Conservation (phyloP, 2,888 invertebrate species). For the Myathropa florea region DNA sequence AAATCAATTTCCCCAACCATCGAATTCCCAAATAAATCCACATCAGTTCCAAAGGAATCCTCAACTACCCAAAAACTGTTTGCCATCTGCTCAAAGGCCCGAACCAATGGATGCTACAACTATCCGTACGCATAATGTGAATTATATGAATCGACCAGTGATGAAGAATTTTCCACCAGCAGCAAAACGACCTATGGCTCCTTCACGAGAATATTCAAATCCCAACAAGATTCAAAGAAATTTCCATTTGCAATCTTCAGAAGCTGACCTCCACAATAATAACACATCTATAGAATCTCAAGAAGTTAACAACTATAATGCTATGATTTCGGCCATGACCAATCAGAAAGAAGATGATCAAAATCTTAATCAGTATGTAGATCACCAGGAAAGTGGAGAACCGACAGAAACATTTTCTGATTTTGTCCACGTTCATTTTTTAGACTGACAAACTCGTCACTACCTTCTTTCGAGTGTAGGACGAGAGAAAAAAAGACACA, state of each 20-base stretch:
- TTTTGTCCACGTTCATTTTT: slow-evolving; percentile 18
- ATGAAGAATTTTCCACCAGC: slow-evolving; percentile 43
- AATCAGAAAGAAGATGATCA: neutral
- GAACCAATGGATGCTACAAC: slow-evolving; percentile 14
- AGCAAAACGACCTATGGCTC: slow-evolving; percentile 1
- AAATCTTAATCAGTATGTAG: slow-evolving; percentile 4
- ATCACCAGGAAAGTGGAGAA: slow-evolving; percentile 10
- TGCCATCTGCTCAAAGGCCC: neutral
- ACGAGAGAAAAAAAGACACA: neutral
- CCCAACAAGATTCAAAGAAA: slow-evolving; percentile 37
- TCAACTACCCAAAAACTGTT: neutral
- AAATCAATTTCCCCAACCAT: neutral
- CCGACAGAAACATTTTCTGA: slow-evolving; percentile 5
- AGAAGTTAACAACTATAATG: slow-evolving; percentile 24
- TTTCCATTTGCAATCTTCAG: slow-evolving; percentile 33
- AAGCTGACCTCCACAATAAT: slow-evolving; percentile 8
- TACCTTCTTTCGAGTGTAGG: slow-evolving; percentile 26
- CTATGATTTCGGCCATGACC: slow-evolving; percentile 22
- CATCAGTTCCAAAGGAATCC: slow-evolving; percentile 5
- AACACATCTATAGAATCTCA: neutral
- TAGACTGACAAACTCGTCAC: slow-evolving; percentile 26
- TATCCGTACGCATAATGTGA: slow-evolving; percentile 13
- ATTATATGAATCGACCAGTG: slow-evolving; percentile 47
- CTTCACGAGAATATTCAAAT: slow-evolving; percentile 3
- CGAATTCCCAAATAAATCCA: neutral